These are phyloP conservation scores for Pegoplata infirma DNA, from an alignment of 2,888 invertebrate genomes.

Conservation along the genomic window DNA sequence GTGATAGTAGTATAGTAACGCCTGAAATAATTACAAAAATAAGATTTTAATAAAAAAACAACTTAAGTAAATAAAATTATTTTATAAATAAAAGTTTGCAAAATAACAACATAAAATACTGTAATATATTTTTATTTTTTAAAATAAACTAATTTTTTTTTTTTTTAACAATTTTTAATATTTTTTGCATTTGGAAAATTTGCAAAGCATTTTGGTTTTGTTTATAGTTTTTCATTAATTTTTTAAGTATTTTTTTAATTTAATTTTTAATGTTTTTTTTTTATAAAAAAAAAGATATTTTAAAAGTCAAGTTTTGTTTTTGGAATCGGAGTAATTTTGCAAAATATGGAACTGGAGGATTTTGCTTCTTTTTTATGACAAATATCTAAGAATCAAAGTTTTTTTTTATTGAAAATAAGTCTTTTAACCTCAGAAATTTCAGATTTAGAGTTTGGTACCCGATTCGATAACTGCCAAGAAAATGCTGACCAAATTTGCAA, in stretches of 20 bases:
- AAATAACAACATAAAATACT: neutral
- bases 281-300: constrained; percentile 23
- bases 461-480: no score
- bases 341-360: no score
- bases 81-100: neutral
- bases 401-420: no score
- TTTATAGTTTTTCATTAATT: neutral
- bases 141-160: constrained; percentile 41
- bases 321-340: no score
- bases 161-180: constrained; percentile 52
- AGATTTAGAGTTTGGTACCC: no score
- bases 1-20: constrained; percentile 97
- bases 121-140: no score
- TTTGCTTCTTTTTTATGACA: no score
- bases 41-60: constrained; percentile 69
- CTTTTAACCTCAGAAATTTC: no score
- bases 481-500: no score
- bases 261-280: constrained; percentile 28
- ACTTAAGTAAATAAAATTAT: constrained; percentile 52
- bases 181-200: constrained; percentile 21
- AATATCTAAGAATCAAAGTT: no score
- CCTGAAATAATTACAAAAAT: constrained; percentile 83
- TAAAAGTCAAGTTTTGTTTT: constrained; percentile 46
- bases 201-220: neutral
- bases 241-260: neutral